Base-by-base conservation (phyloP, 2,113 vertebrate genomes). In the Entomyzon cyanotis region DNA sequence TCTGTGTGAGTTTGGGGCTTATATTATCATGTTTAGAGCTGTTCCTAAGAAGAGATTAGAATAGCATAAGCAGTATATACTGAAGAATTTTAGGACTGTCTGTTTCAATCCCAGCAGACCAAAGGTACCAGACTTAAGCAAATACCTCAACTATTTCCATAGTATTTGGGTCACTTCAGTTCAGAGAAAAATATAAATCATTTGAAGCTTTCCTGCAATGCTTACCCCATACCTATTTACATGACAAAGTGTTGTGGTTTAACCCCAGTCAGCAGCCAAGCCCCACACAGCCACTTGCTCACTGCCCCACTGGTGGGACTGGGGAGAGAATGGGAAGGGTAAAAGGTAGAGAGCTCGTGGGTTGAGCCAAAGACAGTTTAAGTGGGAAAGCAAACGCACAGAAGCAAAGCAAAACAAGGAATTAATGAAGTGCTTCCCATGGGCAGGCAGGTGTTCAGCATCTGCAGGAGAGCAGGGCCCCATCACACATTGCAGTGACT, bases 281-380 rank as follows among this genome's bases (percentile, higher is more conserved):
- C 11, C 6, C 9, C 14, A 44, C 21, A 25, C 27, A 76, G 14
- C 17, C 3, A 4, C 24, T 50, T 0, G 0, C 37, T 68, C 44
- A 33, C 31, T 22, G 25, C 42, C 17, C 22, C 14, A 31, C 21
- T 53, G 50, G 17, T 2, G 16, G 7, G 46, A 37, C 0, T 52
- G 31, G 17, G 37, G 33, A 33, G 14, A 44, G 11, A 44, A 33
- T 52, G 31, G 4, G 17, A 44, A 52, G 11, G 6, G 37, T 44
- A 33, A 37, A 52, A 58, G 2, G 1, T 84, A 10, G 13, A 59
- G 7, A 74, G 8, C 53, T 42, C 0, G 0, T 22, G 37, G 33
- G 13, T 12, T 76, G 25, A 44, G 37, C 27, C 31, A 58, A 52
- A 52, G 22, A 9, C 11, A 68, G 11, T 14, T 59, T 59, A 59